These are phyloP conservation scores for Neotoma lepida DNA, from an alignment of 2,113 vertebrate species.

Conservation along the genomic window DNA sequence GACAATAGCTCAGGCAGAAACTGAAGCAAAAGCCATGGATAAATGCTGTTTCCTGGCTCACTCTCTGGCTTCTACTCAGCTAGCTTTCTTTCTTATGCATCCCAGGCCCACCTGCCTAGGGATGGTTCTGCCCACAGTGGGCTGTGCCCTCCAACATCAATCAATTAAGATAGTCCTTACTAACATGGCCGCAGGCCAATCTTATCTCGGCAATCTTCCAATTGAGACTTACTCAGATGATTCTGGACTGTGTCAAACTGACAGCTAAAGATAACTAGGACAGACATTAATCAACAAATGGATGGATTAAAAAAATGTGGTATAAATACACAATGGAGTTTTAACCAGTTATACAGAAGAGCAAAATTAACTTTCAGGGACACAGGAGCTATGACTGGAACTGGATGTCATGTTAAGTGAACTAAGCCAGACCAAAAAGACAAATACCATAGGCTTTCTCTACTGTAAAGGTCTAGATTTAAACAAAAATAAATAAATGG, in stretches of 20 bases:
- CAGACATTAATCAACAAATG: background rate
- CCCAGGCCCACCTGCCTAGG: background rate
- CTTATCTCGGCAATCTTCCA: background rate
- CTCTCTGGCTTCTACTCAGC: background rate
- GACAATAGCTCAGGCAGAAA: background rate
- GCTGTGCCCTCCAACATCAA: background rate
- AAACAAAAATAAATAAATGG: background rate
- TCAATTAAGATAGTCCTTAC: no score
- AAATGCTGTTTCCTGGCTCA: no score
- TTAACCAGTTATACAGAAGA: background rate
- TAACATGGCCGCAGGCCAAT: background rate
- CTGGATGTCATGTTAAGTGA: background rate
- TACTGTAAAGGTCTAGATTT: background rate
- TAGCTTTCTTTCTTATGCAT: background rate
- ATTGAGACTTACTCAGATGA: background rate
- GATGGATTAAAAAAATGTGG: no score
- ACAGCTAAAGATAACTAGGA: no score
- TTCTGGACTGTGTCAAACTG: background rate
- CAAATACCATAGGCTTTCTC: background rate
- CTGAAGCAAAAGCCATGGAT: background rate
- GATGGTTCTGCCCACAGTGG: background rate
- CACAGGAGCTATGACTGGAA: background rate
- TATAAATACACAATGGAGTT: background rate
- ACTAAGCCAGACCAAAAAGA: background rate
- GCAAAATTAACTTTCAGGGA: background rate